Conservation (phyloP, 2,888 invertebrate genomes). For the Hypena proboscidalis region DNA sequence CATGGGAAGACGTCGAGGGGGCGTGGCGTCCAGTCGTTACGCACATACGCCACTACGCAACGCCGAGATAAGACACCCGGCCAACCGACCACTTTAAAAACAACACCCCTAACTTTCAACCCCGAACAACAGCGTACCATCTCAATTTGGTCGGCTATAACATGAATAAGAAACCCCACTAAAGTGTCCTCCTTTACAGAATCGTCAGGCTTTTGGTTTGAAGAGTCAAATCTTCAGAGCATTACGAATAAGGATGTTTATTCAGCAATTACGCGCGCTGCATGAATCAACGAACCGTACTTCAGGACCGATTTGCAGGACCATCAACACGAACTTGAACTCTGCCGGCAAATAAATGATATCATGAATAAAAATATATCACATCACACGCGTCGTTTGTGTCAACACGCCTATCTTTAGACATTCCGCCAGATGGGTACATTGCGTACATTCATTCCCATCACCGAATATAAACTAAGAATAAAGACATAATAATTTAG, state of each 20-base stretch:
- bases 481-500: too few species aligned
- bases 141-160: constrained; percentile 31
- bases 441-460: too few species aligned
- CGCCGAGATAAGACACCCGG: constrained; percentile 63
- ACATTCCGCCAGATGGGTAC: constrained; percentile 6
- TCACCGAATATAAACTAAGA: too few species aligned
- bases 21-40: constrained; percentile 74
- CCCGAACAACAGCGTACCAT: constrained; percentile 15
- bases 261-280: constrained; percentile 3
- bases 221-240: constrained; percentile 18
- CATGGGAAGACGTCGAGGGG: constrained; percentile 70
- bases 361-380: constrained; percentile 4
- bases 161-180: constrained; percentile 32
- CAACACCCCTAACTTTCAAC: constrained; percentile 21
- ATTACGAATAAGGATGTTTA: constrained; percentile 1
- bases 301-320: background rate
- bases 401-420: constrained; percentile 1
- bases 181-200: constrained; percentile 23
- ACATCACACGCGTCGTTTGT: constrained; percentile 13
- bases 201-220: constrained; percentile 17
- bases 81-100: constrained; percentile 29
- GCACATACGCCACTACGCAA: constrained; percentile 74
- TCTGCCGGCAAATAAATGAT: background rate
- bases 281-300: constrained; percentile 7
- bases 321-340: background rate